Evolutionary conservation across 2,888 invertebrate genomes (phyloP).

Genomic region (Neoscelio sp.): DNA sequence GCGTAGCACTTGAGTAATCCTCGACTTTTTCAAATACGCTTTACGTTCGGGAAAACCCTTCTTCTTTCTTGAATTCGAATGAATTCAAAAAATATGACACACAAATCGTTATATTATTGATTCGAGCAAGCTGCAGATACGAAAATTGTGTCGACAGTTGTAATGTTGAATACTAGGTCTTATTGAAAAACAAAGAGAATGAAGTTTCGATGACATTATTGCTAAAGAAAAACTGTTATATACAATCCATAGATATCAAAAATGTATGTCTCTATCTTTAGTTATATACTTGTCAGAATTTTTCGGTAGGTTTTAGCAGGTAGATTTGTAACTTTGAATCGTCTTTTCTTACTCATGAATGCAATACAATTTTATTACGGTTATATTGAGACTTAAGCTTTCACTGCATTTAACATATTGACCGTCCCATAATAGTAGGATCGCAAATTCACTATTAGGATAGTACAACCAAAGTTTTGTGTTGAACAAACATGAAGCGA

Average conservation of each 20-base stretch:
- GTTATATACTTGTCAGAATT: too few relatives aligned
- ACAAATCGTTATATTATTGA: conserved; percentile 46
- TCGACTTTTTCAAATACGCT: conserved; percentile 59
- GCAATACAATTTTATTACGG: too few relatives aligned
- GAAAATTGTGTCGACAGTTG: conserved; percentile 41
- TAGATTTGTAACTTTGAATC: too few relatives aligned
- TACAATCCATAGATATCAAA: neutral
- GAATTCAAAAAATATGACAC: conserved; percentile 50
- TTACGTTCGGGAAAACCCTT: conserved; percentile 37
- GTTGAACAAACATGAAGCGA: too few relatives aligned
- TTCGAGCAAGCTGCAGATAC: conserved; percentile 23
- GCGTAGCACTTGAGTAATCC: conserved; percentile 48
- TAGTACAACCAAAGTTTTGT: too few relatives aligned
- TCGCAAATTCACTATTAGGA: too few relatives aligned
- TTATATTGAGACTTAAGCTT: too few relatives aligned
- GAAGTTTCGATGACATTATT: neutral
- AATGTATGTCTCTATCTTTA: too few relatives aligned
- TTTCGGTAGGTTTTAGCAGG: too few relatives aligned
- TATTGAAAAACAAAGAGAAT: conserved; percentile 1
- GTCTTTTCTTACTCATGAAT: too few relatives aligned
- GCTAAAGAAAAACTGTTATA: neutral
- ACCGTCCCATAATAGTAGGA: too few relatives aligned
- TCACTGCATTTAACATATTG: too few relatives aligned
- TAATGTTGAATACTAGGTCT: conserved; percentile 15
- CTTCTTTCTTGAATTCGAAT: conserved; percentile 27